Evolutionary conservation across 1,140 invertebrate genomes (phyloP).

Genomic region (Conus betulinus): DNA sequence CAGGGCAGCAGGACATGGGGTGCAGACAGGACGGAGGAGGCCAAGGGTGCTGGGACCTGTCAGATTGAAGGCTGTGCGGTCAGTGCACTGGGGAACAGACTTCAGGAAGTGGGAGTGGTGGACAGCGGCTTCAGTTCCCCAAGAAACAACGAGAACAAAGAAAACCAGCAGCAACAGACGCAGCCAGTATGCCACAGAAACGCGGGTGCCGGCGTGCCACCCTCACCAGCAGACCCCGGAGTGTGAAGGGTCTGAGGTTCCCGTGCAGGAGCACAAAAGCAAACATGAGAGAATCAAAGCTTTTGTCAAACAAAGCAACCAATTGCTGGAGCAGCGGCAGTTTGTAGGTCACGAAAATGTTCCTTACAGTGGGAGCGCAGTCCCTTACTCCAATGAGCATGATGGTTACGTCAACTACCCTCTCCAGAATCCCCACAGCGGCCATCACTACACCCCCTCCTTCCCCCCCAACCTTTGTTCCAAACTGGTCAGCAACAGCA

Average conservation of each 20-base stretch:
- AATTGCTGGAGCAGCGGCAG: slow-evolving; percentile 35
- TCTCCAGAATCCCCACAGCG: not conserved
- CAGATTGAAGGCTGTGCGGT: slow-evolving; percentile 13
- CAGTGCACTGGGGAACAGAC: slow-evolving; percentile 38
- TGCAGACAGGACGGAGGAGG: not conserved
- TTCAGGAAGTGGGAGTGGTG: slow-evolving; percentile 48
- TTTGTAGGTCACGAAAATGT: not conserved
- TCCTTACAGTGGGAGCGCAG: not conserved
- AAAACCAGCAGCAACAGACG: slow-evolving; percentile 23
- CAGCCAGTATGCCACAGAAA: not conserved
- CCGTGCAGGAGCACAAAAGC: slow-evolving; percentile 17
- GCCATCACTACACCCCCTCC: slow-evolving; percentile 17
- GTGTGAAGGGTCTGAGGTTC: not conserved
- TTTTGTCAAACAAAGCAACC: slow-evolving; percentile 32
- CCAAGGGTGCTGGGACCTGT: not conserved
- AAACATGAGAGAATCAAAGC: slow-evolving; percentile 36
- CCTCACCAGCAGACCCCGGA: slow-evolving; percentile 2
- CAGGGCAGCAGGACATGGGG: not conserved
- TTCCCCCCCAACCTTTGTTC: slow-evolving; percentile 15
- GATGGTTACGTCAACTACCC: slow-evolving; percentile 5
- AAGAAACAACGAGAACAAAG: slow-evolving; percentile 46
- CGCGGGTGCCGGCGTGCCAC: not conserved
- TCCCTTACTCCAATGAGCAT: not conserved
- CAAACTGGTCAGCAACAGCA: not conserved
- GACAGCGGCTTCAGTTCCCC: slow-evolving; percentile 67